Conservation (phyloP, 2,797 vertebrate genomes). For the Brachyrhaphis roseni region DNA sequence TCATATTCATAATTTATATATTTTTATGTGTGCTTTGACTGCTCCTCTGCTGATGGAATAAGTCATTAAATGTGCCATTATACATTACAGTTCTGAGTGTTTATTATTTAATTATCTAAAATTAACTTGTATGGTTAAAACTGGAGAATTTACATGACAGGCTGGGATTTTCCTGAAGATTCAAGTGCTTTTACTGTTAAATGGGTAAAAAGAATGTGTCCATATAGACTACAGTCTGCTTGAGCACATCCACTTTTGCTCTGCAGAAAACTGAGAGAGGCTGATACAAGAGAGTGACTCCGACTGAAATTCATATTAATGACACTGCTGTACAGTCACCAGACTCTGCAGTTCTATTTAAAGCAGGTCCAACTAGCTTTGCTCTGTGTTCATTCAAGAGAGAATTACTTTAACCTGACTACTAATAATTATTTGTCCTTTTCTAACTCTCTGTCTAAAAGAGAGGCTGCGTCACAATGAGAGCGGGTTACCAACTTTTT, state of each 20-base stretch:
- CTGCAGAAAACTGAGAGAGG: neutral
- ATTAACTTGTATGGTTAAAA: neutral
- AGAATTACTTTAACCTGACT: slow-evolving; percentile 8
- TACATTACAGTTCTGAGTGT: neutral
- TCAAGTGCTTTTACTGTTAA: neutral
- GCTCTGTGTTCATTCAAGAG: slow-evolving; percentile 7
- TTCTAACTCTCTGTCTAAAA: neutral
- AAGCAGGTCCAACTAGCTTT: slow-evolving; percentile 31
- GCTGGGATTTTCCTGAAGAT: neutral
- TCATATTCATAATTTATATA: neutral
- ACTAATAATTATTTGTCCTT: neutral
- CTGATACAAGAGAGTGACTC: slow-evolving; percentile 5
- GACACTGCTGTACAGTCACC: slow-evolving; percentile 44
- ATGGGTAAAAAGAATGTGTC: neutral
- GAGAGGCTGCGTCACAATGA: neutral
- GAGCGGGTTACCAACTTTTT: neutral
- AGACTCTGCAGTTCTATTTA: slow-evolving; percentile 63
- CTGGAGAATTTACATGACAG: neutral
- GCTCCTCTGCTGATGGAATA: neutral
- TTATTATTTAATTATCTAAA: neutral
- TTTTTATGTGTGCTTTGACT: neutral
- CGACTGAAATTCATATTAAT: slow-evolving; percentile 36
- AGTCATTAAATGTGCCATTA: neutral
- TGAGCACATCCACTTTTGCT: neutral
- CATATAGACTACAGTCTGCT: slow-evolving; percentile 1